Evolutionary conservation across 2,888 invertebrate genomes (phyloP).

Genomic region (Pantelozetes paolii): DNA sequence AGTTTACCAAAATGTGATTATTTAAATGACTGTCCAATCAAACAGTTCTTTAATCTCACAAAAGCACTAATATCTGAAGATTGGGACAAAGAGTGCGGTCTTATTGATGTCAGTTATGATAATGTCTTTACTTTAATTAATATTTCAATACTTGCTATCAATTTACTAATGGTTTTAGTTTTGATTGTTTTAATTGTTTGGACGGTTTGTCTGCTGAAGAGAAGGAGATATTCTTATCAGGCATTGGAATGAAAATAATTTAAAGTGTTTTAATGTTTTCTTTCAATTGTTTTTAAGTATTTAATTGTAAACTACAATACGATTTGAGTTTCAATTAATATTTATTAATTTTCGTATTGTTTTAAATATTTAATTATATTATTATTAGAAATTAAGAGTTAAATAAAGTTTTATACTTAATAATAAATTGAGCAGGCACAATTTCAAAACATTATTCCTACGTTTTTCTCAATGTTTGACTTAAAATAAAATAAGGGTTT

Average conservation of each 20-base stretch:
- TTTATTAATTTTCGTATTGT: too few species aligned
- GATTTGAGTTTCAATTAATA: too few species aligned
- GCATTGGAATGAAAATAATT: neutral
- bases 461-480: too few species aligned
- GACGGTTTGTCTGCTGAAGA: neutral
- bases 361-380: too few species aligned
- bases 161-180: neutral
- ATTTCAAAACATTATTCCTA: too few species aligned
- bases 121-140: neutral
- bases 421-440: too few species aligned
- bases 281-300: too few species aligned
- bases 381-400: too few species aligned
- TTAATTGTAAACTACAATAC: too few species aligned
- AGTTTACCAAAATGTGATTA: slow-evolving; percentile 35
- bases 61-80: slow-evolving; percentile 11
- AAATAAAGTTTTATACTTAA: too few species aligned
- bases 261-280: too few species aligned
- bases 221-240: neutral
- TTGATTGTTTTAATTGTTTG: neutral
- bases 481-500: too few species aligned
- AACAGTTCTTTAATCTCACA: neutral
- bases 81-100: slow-evolving; percentile 39
- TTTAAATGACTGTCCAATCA: slow-evolving; percentile 19
- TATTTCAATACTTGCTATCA: neutral
- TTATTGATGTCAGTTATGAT: neutral